A percentile compares a stretch with the other conserved stretches of the same genome.
These are phyloP conservation scores for Heterodera filipjevi DNA, from an alignment of 2,888 invertebrate genomes.

Conservation along the genomic window DNA sequence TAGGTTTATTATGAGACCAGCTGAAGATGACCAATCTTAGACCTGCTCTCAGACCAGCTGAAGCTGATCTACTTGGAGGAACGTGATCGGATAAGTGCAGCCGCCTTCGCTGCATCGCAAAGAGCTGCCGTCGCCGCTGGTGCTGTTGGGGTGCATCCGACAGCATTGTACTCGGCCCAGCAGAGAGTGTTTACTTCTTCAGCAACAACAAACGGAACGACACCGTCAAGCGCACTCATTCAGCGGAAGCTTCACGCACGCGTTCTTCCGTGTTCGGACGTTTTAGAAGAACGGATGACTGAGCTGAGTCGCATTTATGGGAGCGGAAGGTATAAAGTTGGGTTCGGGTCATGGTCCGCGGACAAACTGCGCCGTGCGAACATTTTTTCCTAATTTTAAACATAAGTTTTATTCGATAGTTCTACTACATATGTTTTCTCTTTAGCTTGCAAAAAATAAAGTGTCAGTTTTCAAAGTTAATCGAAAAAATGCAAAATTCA, in stretches of 20 bases:
- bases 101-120: constrained; percentile 32
- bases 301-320: constrained; percentile 49
- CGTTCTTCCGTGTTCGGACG: constrained; percentile 19
- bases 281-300: constrained; percentile 43
- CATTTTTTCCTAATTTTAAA: too few relatives aligned
- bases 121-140: constrained; percentile 30
- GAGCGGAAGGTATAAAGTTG: constrained; percentile 22
- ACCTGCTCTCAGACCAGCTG: constrained; percentile 60
- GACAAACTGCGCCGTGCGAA: too few relatives aligned
- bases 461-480: too few relatives aligned
- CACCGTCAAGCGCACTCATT: background rate
- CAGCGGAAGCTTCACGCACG: background rate
- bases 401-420: too few relatives aligned
- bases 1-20: background rate
- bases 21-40: constrained; percentile 35
- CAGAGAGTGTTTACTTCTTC: constrained; percentile 15
- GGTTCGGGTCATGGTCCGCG: background rate
- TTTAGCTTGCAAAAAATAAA: too few relatives aligned
- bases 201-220: background rate
- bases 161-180: constrained; percentile 18
- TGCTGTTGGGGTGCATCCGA: background rate
- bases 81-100: constrained; percentile 45
- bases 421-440: too few relatives aligned
- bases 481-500: too few relatives aligned
- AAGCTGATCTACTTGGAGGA: constrained; percentile 62